Percentiles rank a stretch among this genome's conserved stretches.
phyloP scores from a whole-genome alignment of 2,797 vertebrate species.

The Myotis planiceps region DNA sequence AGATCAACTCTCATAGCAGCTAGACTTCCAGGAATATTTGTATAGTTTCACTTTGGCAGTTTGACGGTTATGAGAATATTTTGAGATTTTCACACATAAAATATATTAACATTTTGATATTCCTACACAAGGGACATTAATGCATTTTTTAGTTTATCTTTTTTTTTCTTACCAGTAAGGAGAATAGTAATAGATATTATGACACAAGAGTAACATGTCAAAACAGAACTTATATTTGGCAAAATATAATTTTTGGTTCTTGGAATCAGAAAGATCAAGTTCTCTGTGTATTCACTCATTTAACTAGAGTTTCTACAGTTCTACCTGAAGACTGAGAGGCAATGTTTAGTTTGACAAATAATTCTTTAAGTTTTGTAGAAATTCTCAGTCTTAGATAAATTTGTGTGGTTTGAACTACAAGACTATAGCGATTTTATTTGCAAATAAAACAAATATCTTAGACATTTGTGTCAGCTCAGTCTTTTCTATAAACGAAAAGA shows the following conservation, averaged over 20 bases:
- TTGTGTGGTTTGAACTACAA: background rate
- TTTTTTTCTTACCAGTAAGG: background rate
- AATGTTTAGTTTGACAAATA: background rate
- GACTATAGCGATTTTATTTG: background rate
- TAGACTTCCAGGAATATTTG: background rate
- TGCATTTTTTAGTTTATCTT: background rate
- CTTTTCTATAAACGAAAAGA: background rate
- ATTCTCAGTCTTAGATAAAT: background rate
- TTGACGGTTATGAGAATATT: background rate
- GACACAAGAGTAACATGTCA: background rate
- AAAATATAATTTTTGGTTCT: background rate
- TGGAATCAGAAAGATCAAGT: background rate
- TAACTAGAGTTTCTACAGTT: background rate
- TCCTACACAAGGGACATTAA: background rate
- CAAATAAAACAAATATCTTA: background rate
- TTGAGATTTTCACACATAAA: background rate
- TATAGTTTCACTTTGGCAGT: background rate
- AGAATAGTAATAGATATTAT: background rate
- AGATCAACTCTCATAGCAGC: background rate
- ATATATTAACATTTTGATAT: background rate
- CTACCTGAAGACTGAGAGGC: background rate
- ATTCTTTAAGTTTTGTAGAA: background rate
- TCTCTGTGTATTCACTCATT: background rate
- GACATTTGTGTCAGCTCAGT: background rate
- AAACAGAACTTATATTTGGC: background rate